Conservation (phyloP, 1,140 invertebrate genomes). For the Macrosteles quadrilineatus region DNA sequence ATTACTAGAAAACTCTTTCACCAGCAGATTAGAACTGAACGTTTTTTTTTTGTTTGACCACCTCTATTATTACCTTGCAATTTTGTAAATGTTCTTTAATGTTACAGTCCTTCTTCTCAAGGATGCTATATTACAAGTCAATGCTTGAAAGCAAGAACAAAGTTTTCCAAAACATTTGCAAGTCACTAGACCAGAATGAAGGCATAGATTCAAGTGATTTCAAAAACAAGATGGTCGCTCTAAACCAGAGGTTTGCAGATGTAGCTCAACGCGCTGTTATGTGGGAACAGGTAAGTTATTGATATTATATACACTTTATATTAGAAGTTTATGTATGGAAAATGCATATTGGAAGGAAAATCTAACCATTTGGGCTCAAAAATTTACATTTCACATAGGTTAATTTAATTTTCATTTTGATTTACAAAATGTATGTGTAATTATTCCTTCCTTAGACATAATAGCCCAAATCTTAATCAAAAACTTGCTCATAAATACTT, state of each 20-base stretch:
- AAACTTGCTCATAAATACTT: too few relatives aligned
- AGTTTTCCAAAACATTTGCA: constrained; percentile 85
- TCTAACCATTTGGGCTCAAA: neutral
- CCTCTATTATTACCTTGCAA: too few relatives aligned
- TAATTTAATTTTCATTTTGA: neutral
- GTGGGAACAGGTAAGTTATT: constrained; percentile 64
- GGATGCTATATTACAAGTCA: constrained; percentile 87
- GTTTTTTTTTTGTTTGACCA: too few relatives aligned
- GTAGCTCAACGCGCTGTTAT: constrained; percentile 71
- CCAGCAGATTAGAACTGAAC: too few relatives aligned
- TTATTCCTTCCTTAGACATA: too few relatives aligned
- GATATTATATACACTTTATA: too few relatives aligned
- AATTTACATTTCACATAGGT: neutral
- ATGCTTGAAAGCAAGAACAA: constrained; percentile 95
- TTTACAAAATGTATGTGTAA: too few relatives aligned
- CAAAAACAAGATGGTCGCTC: constrained; percentile 61
- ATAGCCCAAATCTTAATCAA: too few relatives aligned
- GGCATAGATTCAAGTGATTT: constrained; percentile 63
- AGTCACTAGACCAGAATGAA: constrained; percentile 70
- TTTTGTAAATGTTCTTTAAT: too few relatives aligned
- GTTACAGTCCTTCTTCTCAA: constrained; percentile 73
- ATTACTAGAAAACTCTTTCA: too few relatives aligned
- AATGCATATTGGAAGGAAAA: neutral
- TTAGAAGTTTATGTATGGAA: too few relatives aligned
- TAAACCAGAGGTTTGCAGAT: constrained; percentile 81